phyloP scores from a whole-genome alignment of 1,140 invertebrate genomes.

The Ridgeia piscesae region DNA sequence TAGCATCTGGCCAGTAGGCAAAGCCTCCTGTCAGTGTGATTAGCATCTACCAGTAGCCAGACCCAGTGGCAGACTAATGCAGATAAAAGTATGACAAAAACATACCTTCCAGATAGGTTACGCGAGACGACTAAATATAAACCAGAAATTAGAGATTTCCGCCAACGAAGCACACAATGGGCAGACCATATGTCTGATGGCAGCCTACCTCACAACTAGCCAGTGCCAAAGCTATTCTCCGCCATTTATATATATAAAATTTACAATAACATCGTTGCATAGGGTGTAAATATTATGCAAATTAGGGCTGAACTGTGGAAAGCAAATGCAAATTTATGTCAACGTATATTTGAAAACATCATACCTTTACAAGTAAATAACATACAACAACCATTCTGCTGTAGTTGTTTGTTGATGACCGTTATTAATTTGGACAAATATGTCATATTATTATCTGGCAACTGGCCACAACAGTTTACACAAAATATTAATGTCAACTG shows the following conservation, averaged over 20 bases:
- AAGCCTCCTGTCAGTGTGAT: not conserved
- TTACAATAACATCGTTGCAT: not conserved
- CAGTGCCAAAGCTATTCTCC: not conserved
- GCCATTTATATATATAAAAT: not conserved
- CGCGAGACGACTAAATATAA: not conserved
- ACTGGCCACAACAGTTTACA: too few relatives aligned
- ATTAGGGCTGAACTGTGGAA: not conserved
- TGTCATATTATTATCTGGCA: too few relatives aligned
- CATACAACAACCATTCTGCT: not conserved
- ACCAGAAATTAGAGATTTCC: not conserved
- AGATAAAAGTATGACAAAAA: not conserved
- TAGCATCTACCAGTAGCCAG: not conserved
- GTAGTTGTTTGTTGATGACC: not conserved
- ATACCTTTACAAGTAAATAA: not conserved
- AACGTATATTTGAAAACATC: too few relatives aligned
- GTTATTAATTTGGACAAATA: not conserved
- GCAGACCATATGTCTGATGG: too few relatives aligned
- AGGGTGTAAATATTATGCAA: not conserved
- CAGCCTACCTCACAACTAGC: not conserved
- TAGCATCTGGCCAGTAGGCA: not conserved
- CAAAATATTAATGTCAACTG: too few relatives aligned
- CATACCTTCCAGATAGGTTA: constrained; percentile 5
- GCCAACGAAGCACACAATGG: not conserved
- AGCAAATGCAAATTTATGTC: not conserved
- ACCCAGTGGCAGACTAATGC: constrained; percentile 3